phyloP scores from a whole-genome alignment of 2,888 invertebrate genomes.

The Psylliodes chrysocephalus region DNA sequence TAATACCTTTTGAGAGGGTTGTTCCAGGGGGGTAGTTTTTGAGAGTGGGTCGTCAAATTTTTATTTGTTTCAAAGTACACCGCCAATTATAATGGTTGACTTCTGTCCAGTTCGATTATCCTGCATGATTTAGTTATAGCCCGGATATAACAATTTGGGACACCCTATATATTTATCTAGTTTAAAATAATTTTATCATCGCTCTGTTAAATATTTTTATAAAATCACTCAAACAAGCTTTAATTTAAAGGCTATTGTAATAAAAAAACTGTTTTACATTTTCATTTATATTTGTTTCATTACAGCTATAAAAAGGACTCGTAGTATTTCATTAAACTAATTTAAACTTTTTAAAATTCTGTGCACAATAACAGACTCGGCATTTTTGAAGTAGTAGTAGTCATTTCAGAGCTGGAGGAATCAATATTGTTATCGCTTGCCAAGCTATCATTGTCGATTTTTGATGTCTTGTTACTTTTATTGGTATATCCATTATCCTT shows the following conservation, averaged over 20 bases:
- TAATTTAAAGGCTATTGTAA: not conserved
- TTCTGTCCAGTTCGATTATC: too few relatives aligned
- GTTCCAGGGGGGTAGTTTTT: too few relatives aligned
- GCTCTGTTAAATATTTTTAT: too few relatives aligned
- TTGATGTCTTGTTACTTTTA: constrained; percentile 51
- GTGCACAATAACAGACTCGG: not conserved
- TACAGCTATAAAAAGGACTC: not conserved
- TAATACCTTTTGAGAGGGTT: too few relatives aligned
- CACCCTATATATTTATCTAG: too few relatives aligned
- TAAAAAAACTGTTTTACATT: not conserved
- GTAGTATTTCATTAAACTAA: constrained; percentile 4
- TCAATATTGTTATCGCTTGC: constrained; percentile 48
- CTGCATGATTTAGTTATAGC: too few relatives aligned
- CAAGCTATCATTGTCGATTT: constrained; percentile 52
- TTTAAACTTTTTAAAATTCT: constrained; percentile 7
- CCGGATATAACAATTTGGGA: too few relatives aligned
- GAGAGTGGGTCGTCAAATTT: too few relatives aligned
- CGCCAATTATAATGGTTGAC: too few relatives aligned
- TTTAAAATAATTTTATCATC: too few relatives aligned
- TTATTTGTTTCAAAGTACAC: too few relatives aligned
- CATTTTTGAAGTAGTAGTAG: constrained; percentile 32
- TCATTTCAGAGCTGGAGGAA: constrained; percentile 40
- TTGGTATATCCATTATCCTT: constrained; percentile 53
- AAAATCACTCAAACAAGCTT: too few relatives aligned
- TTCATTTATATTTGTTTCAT: not conserved